phyloP scores from a whole-genome alignment of 1,140 invertebrate species.

The Listronotus oregonensis region DNA sequence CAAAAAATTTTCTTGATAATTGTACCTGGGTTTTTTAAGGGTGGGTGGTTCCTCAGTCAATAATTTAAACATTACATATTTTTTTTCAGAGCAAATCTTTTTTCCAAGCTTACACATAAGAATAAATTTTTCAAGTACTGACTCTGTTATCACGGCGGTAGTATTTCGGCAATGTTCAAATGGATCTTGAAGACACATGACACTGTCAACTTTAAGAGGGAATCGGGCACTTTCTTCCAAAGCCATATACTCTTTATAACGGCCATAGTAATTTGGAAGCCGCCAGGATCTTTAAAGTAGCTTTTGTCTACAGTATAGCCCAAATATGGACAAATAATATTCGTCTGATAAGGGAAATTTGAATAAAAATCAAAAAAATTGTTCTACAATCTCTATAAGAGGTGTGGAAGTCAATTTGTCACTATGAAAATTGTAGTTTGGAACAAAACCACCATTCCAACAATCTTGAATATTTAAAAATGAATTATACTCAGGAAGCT shows the following conservation, averaged over 20 bases:
- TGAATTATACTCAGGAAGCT: slow-evolving; percentile 38
- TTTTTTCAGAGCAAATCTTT: slow-evolving; percentile 30
- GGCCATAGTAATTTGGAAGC: slow-evolving; percentile 51
- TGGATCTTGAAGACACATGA: slow-evolving; percentile 67
- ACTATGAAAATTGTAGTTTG: slow-evolving; percentile 22
- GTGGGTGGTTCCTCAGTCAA: slow-evolving; percentile 34
- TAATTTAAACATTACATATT: slow-evolving; percentile 40
- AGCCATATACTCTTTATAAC: slow-evolving; percentile 57
- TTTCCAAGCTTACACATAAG: slow-evolving; percentile 32
- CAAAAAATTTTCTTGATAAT: slow-evolving; percentile 16
- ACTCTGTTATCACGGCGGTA: slow-evolving; percentile 49
- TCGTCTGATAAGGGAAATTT: slow-evolving; percentile 58
- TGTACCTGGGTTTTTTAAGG: neutral
- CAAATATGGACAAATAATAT: slow-evolving; percentile 62
- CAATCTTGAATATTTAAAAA: slow-evolving; percentile 51
- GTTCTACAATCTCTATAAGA: slow-evolving; percentile 58
- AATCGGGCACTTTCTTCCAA: slow-evolving; percentile 39
- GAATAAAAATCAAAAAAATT: slow-evolving; percentile 66
- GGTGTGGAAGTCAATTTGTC: slow-evolving; percentile 21
- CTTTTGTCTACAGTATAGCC: slow-evolving; percentile 57
- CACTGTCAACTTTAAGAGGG: slow-evolving; percentile 52
- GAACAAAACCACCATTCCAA: slow-evolving; percentile 60
- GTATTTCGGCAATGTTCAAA: slow-evolving; percentile 65
- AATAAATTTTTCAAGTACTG: slow-evolving; percentile 44
- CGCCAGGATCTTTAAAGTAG: slow-evolving; percentile 54